Base-by-base conservation (phyloP, 2,888 invertebrate genomes). In the Yponomeuta sedellus region DNA sequence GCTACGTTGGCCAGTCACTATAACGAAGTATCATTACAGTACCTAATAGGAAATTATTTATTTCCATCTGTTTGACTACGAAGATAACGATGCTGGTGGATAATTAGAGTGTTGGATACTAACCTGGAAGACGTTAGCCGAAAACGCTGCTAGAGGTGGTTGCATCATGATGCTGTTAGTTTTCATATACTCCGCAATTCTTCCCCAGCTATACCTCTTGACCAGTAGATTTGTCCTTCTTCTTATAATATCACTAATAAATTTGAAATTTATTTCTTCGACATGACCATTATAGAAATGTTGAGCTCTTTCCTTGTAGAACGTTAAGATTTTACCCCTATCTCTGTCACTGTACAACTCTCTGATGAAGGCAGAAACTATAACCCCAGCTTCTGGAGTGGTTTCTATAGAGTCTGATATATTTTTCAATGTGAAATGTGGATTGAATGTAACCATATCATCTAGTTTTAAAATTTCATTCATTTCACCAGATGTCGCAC, bases 391-490 rank as follows among this genome's bases (percentile, higher is more conserved):
- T 65, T 93, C 93, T 40, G 92, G 88, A 0, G 93, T 92, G 39
- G 94, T 88, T 70, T 95, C 94, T 40, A 96, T 94, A 0, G 96
- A 95, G 75, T 96, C 96, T 0, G 96, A 96, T 22, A 97, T 94
- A 77, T 97, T 97, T 79, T 96, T 96, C 73, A 97, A 94, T 0
- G 96, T 94, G 73, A 97, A 92, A 79, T 97, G 97, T 0, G 97
- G 97, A 82, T 97, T 97, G 75, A 97, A 97, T 0, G 96, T 96
- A 0, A 96, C 95, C 94, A 97, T 96, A 70, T 97, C 96, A 77
- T 97, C 97, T 19, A 97, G 86, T 73, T 94, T 94, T 0, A 97
- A 86, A 12, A 97, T 93, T 75, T 97, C 96, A 77, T 97, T 97
- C 95, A 97, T 96, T 91, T 97, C 96, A 0, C 96, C 96, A 0